Conservation (phyloP, 2,888 invertebrate genomes). For the Ferdinandea cuprea region DNA sequence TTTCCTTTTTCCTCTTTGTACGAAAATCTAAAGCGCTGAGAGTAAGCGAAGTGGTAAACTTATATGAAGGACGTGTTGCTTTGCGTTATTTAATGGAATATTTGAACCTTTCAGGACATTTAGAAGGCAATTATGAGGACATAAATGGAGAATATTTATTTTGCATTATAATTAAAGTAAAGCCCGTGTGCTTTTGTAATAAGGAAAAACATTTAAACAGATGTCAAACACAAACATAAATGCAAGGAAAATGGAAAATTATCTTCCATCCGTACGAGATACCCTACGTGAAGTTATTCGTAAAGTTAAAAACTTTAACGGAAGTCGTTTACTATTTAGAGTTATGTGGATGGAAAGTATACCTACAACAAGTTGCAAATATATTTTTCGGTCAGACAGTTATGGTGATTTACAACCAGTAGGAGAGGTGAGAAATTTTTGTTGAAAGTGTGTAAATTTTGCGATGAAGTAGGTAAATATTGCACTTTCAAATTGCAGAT, state of each 20-base stretch:
- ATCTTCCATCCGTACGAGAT: not conserved
- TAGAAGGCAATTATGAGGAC: conserved; percentile 41
- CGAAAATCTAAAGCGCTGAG: not conserved
- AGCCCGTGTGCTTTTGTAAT: conserved; percentile 8
- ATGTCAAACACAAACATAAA: conserved; percentile 17
- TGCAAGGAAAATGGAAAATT: conserved; percentile 15
- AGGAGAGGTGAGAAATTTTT: not conserved
- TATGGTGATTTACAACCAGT: not conserved
- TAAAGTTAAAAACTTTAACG: not conserved
- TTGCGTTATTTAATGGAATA: conserved; percentile 14
- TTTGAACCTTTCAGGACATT: conserved; percentile 28
- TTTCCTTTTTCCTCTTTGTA: conserved; percentile 14
- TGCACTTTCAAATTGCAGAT: no score
- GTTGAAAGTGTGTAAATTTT: not conserved
- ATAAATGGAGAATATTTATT: conserved; percentile 41
- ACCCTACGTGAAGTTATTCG: not conserved
- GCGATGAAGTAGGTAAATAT: not conserved
- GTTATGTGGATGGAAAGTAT: not conserved
- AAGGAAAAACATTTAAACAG: conserved; percentile 5
- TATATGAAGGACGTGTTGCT: conserved; percentile 12
- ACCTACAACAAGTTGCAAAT: conserved; percentile 30
- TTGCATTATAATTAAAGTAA: conserved; percentile 20
- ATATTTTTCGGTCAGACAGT: not conserved
- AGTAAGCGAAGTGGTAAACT: not conserved
- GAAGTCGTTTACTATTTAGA: conserved; percentile 12